These are phyloP conservation scores for Coendou prehensilis DNA, from an alignment of 2,797 vertebrate genomes.

Conservation along the genomic window DNA sequence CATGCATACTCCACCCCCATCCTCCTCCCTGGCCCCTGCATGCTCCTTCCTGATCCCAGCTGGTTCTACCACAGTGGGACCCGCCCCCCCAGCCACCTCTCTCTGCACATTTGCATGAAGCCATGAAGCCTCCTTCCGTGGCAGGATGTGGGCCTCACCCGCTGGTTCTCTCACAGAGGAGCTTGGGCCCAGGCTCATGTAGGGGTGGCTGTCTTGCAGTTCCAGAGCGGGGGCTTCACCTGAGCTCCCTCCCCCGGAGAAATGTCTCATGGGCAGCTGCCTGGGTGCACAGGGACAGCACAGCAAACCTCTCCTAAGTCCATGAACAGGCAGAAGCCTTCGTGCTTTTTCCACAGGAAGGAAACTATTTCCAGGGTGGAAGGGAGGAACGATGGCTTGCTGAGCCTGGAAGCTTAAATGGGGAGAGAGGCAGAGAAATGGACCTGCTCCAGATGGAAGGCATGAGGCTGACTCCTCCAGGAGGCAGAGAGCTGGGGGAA, in stretches of 20 bases:
- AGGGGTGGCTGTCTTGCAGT: neutral
- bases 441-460: neutral
- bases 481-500: neutral
- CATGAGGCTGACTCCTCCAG: neutral
- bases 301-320: neutral
- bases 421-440: neutral
- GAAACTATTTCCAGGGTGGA: neutral
- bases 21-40: neutral
- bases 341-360: conserved; percentile 35
- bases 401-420: neutral
- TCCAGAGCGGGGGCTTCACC: neutral
- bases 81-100: neutral
- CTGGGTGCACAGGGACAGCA: neutral
- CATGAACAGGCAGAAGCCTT: neutral
- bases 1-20: neutral
- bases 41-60: neutral
- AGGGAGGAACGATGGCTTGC: neutral
- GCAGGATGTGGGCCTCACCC: conserved; percentile 70
- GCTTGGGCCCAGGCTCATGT: neutral
- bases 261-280: neutral
- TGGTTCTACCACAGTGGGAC: neutral
- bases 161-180: neutral
- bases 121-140: conserved; percentile 38
- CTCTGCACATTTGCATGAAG: conserved; percentile 61
- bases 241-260: too few species aligned